These are phyloP conservation scores for Vireo griseus DNA, from an alignment of 2,797 vertebrate genomes.

Conservation along the genomic window DNA sequence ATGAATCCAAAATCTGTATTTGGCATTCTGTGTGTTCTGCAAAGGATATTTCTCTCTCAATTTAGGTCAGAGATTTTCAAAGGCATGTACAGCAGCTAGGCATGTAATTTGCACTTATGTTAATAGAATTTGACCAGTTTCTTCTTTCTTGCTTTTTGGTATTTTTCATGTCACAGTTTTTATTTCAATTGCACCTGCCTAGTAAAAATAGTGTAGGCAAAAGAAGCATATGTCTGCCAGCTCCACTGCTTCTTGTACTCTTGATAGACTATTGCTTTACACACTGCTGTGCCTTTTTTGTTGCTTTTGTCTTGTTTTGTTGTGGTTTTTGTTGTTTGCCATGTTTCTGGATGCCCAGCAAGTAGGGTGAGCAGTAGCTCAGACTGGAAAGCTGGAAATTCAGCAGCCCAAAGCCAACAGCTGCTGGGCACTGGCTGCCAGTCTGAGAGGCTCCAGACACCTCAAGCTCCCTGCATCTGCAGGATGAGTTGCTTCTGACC, in stretches of 20 bases:
- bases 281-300: neutral
- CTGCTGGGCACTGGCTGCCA: neutral
- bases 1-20: constrained; percentile 38
- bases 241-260: neutral
- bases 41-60: neutral
- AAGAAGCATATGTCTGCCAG: neutral
- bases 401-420: neutral
- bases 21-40: constrained; percentile 14
- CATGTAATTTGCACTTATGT: neutral
- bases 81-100: neutral
- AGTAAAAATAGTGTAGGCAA: neutral
- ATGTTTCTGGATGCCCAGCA: neutral
- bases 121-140: neutral
- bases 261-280: neutral
- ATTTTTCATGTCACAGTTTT: neutral
- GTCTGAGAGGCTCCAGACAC: neutral
- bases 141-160: neutral
- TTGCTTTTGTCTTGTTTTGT: neutral
- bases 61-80: constrained; percentile 46
- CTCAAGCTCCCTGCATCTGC: neutral
- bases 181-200: neutral
- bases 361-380: neutral
- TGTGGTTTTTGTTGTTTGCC: neutral
- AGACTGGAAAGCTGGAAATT: neutral
- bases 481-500: neutral